Evolutionary conservation across 2,113 vertebrate genomes (phyloP), one percentile per base, ranked within the genome.

Genomic region (Arothron firmamentum): DNA sequence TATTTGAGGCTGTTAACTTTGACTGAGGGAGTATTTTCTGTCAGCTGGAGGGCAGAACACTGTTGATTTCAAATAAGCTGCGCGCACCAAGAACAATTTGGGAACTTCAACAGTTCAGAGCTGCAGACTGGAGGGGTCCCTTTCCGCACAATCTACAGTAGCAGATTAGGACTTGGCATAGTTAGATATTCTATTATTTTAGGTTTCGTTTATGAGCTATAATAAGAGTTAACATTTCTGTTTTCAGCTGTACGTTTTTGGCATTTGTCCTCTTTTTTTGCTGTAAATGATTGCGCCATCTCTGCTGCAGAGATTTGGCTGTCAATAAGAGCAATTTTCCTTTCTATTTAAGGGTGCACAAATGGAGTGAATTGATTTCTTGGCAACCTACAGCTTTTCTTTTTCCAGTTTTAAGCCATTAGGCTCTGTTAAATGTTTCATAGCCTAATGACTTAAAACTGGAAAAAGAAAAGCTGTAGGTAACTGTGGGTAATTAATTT

Each of bases 291-390:
- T 78, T 74, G 16, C 49, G 13, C 34, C 51, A 34, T 48, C 49
- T 47, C 50, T 3, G 47, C 50, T 62, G 55, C 3, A 46, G 52
- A 77, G 18, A 19, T 57, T 72, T 54, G 59, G 41, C 42, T 3
- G 9, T 52, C 25, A 49, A 11, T 20, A 11, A 52, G 21, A 77
- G 41, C 31, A 1, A 57, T 43, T 58, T 51, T 56, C 19, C 55
- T 57, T 17, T 12, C 53, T 4, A 2, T 38, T 21, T 14, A 3
- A 5, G n/a, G 49, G 60, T 54, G 52, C 46, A 55, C 66, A 79
- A 56, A 77, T 56, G 52, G 75, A 73, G 54, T 51, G 42, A 18
- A 43, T 60, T 18, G 34, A 31, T 41, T 78, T 64, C 67, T 73
- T 76, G 64, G 69, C 63, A 46, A 38, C 65, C 23, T 55, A 21